Evolutionary conservation across 2,888 invertebrate genomes (phyloP).

Genomic region (Uropetala carovei): DNA sequence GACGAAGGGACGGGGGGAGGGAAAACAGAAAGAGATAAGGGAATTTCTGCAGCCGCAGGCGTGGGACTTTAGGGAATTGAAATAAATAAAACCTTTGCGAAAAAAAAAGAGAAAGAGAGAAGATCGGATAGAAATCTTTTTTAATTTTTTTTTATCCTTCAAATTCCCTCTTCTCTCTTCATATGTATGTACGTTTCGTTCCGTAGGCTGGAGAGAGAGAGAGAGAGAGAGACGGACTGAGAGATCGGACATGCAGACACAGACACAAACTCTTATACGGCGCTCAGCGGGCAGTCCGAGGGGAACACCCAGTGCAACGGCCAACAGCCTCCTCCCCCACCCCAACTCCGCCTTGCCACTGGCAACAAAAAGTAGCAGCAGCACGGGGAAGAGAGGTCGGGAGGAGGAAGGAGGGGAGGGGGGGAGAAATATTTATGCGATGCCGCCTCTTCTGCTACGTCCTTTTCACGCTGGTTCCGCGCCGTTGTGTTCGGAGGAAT

Average conservation of each 20-base stretch:
- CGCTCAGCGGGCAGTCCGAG: no score
- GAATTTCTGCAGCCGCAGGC: constrained; percentile 21
- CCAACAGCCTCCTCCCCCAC: no score
- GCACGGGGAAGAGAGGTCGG: no score
- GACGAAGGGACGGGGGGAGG: no score
- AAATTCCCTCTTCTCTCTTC: constrained; percentile 1
- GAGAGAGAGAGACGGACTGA: no score
- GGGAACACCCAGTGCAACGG: no score
- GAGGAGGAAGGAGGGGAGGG: no score
- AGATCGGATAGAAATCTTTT: neutral
- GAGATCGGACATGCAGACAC: no score
- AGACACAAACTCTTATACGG: no score
- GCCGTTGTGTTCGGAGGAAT: neutral
- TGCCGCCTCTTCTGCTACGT: neutral
- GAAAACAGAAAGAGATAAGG: neutral
- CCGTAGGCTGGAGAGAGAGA: neutral
- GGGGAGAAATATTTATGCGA: neutral
- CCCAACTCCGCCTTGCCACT: no score
- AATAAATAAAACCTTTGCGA: constrained; percentile 12
- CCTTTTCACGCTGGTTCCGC: neutral
- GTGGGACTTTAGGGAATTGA: neutral
- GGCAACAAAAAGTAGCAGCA: no score
- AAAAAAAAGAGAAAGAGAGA: neutral
- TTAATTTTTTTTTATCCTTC: constrained; percentile 2
- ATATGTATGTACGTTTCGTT: neutral